These are phyloP conservation scores for Pangasianodon hypophthalmus DNA, from an alignment of 2,113 vertebrate species.

Conservation along the genomic window DNA sequence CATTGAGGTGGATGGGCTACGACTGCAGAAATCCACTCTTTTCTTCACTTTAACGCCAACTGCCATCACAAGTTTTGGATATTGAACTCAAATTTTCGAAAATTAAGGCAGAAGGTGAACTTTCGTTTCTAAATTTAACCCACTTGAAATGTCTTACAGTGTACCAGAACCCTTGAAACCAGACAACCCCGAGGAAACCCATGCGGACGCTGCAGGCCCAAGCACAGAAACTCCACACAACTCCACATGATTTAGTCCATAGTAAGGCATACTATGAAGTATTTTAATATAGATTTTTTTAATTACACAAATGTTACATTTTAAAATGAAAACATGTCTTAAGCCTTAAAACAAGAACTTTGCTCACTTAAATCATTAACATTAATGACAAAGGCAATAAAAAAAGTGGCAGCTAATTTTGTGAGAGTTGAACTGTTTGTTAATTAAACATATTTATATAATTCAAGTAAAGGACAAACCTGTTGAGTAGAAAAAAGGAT, in stretches of 20 bases:
- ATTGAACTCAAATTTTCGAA: too few species aligned
- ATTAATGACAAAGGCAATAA: background rate
- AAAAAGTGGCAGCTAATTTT: background rate
- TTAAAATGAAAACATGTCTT: background rate
- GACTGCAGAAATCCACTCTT: too few species aligned
- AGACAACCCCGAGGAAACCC: background rate
- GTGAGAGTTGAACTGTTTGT: background rate
- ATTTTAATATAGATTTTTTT: background rate
- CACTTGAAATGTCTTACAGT: too few species aligned
- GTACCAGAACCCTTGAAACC: too few species aligned
- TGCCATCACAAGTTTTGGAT: too few species aligned
- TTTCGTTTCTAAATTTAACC: too few species aligned
- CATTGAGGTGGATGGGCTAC: too few species aligned
- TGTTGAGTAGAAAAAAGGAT: background rate
- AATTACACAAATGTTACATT: background rate
- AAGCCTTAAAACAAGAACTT: background rate
- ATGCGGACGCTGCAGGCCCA: background rate
- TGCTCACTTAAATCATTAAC: background rate
- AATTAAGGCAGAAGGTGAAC: too few species aligned
- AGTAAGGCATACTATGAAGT: background rate
- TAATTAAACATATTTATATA: background rate
- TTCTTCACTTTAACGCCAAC: too few species aligned
- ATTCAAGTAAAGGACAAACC: background rate
- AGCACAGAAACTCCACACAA: background rate
- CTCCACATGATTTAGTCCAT: background rate